Percentiles rank a stretch among this genome's conserved stretches.
These are phyloP conservation scores for Campoletis sonorensis DNA, from an alignment of 1,140 invertebrate genomes.

Conservation along the genomic window DNA sequence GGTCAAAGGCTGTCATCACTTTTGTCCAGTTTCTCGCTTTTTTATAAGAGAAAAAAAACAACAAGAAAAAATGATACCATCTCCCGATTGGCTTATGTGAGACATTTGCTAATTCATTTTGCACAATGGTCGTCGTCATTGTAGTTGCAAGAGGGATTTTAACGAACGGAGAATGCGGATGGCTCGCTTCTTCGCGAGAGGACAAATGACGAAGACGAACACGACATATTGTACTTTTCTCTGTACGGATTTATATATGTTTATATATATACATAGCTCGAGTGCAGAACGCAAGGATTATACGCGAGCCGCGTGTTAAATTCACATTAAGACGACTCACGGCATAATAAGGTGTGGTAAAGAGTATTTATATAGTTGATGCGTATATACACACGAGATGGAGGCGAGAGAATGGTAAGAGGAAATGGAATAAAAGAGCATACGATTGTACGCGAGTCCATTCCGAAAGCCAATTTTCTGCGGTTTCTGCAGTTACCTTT, in stretches of 20 bases:
- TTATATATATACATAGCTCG: not conserved
- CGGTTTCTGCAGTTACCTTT: not conserved
- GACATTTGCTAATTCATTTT: constrained; percentile 45
- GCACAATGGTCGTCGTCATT: constrained; percentile 25
- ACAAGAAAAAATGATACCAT: not conserved
- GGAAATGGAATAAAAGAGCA: not conserved
- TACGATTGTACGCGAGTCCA: not conserved
- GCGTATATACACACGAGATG: not conserved
- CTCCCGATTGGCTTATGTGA: not conserved
- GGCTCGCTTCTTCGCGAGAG: constrained; percentile 19
- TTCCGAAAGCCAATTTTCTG: not conserved
- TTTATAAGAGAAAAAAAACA: not conserved
- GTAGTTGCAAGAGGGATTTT: constrained; percentile 26
- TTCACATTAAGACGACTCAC: constrained; percentile 59
- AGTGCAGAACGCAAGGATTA: constrained; percentile 48
- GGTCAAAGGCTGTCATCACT: not conserved
- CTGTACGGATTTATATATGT: not conserved
- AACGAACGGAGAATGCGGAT: constrained; percentile 61
- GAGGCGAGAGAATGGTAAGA: constrained; percentile 10
- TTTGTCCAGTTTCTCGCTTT: no score
- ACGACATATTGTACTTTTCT: constrained; percentile 9
- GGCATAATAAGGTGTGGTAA: constrained; percentile 52
- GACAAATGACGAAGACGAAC: constrained; percentile 16
- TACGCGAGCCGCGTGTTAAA: constrained; percentile 55
- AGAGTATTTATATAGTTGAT: constrained; percentile 20